Conservation (phyloP, 2,888 invertebrate genomes). For the Blera fallax region DNA sequence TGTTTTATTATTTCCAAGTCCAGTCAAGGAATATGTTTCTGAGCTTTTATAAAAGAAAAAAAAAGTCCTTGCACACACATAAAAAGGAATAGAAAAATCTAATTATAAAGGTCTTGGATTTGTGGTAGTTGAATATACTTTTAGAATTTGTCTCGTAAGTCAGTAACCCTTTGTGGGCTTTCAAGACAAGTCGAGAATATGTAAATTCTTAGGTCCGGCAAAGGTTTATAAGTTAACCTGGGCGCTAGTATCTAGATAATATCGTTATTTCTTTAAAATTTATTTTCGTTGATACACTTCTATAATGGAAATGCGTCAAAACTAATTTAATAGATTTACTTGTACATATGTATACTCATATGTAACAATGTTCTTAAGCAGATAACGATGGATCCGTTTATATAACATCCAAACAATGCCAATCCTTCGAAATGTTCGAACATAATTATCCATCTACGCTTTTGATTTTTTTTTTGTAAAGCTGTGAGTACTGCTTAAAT, state of each 20-base stretch:
- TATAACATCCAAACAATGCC: too few relatives aligned
- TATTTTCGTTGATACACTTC: neutral
- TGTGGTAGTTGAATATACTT: neutral
- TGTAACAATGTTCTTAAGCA: too few relatives aligned
- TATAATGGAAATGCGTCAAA: too few relatives aligned
- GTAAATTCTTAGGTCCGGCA: neutral
- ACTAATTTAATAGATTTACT: too few relatives aligned
- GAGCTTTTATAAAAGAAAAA: neutral
- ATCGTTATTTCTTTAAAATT: neutral
- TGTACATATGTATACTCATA: too few relatives aligned
- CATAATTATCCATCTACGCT: too few relatives aligned
- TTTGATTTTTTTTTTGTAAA: too few relatives aligned
- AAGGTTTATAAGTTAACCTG: neutral
- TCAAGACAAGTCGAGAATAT: neutral
- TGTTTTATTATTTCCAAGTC: slow-evolving; percentile 15
- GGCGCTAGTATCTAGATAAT: neutral
- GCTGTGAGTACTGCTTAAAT: too few relatives aligned
- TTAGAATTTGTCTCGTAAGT: neutral
- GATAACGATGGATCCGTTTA: too few relatives aligned
- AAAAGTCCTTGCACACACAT: neutral
- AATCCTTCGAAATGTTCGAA: too few relatives aligned
- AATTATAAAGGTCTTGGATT: neutral
- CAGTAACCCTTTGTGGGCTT: slow-evolving; percentile 1
- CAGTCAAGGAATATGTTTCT: neutral
- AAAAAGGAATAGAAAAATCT: neutral